phyloP scores from a whole-genome alignment of 2,888 invertebrate genomes.

The Ophraella communa region DNA sequence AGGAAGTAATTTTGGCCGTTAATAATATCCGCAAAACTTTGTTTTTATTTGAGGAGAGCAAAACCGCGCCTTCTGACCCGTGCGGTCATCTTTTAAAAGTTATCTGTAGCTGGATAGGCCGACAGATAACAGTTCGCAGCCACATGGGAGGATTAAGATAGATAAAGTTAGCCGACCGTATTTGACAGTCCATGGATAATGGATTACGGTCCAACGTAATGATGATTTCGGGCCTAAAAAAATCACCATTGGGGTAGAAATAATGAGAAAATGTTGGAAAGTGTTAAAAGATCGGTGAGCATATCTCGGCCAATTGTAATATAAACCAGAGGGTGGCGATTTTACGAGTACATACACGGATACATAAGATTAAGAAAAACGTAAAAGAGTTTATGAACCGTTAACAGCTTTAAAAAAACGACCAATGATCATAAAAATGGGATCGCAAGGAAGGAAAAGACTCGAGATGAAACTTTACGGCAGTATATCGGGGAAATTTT shows the following conservation, averaged over 20 bases:
- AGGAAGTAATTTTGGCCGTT: neutral
- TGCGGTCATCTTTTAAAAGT: conserved; percentile 53
- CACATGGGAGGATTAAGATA: conserved; percentile 56
- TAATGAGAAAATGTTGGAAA: conserved; percentile 11
- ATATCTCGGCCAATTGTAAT: neutral
- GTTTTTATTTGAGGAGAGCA: conserved; percentile 44
- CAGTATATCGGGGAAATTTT: too few relatives aligned
- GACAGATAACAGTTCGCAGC: conserved; percentile 52
- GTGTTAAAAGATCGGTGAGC: neutral
- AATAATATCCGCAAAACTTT: neutral
- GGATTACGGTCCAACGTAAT: conserved; percentile 50
- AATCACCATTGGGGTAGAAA: conserved; percentile 4
- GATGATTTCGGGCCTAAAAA: conserved; percentile 22
- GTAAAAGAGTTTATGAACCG: neutral
- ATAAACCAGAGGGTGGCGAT: neutral
- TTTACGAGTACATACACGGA: neutral
- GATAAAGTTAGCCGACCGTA: conserved; percentile 54
- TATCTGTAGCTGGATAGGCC: conserved; percentile 51
- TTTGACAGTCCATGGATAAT: conserved; percentile 55
- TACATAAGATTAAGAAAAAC: neutral
- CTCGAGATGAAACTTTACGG: too few relatives aligned
- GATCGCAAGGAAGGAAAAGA: neutral
- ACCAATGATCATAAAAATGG: neutral
- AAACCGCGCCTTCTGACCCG: conserved; percentile 50
- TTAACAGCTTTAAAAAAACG: neutral